Percentiles rank a stretch among this genome's conserved stretches.
phyloP scores from a whole-genome alignment of 2,113 vertebrate genomes.

The Himantopus leucocephalus region DNA sequence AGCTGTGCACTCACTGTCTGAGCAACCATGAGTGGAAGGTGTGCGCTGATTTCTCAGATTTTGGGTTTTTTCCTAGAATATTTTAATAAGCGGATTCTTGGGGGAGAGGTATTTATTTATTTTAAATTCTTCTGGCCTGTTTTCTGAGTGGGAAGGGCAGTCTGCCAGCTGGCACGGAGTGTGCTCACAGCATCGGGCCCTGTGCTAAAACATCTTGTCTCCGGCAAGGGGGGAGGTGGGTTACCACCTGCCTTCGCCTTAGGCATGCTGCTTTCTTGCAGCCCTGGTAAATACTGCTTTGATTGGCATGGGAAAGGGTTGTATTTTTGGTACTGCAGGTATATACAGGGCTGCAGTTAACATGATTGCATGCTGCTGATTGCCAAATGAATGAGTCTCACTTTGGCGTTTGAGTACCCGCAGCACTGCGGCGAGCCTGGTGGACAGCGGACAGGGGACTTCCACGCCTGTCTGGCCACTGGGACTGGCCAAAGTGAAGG shows the following conservation, averaged over 20 bases:
- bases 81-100: background rate
- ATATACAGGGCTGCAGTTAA: background rate
- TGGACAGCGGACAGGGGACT: background rate
- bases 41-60: background rate
- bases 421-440: background rate
- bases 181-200: background rate
- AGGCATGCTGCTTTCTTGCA: background rate
- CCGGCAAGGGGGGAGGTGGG: background rate
- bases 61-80: background rate
- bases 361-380: background rate
- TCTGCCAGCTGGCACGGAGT: background rate
- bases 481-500: background rate
- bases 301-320: background rate
- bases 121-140: background rate
- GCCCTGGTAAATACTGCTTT: background rate
- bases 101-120: background rate
- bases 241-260: background rate
- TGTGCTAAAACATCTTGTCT: background rate
- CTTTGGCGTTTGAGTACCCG: background rate
- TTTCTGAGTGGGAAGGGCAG: background rate
- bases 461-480: accelerated
- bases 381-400: background rate
- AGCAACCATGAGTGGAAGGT: background rate
- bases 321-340: conserved; percentile 18
- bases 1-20: background rate